phyloP scores from a whole-genome alignment of 1,140 invertebrate genomes.

The Drosophila parvula region DNA sequence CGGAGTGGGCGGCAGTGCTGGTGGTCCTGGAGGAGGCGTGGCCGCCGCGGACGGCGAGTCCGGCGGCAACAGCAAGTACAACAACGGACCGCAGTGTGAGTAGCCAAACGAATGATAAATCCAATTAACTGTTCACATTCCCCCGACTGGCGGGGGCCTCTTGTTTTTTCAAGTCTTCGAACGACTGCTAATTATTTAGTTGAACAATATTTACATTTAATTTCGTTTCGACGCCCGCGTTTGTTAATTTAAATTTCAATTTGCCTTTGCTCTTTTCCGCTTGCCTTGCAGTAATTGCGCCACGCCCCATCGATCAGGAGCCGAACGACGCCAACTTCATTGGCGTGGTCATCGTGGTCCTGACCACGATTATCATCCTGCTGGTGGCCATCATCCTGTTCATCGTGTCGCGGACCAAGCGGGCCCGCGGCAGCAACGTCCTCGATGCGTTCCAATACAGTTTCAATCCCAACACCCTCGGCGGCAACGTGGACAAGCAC shows the following conservation, averaged over 20 bases:
- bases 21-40: constrained; percentile 66
- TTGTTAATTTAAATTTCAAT: constrained; percentile 67
- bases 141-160: constrained; percentile 8
- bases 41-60: constrained; percentile 55
- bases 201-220: constrained; percentile 82
- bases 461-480: constrained; percentile 84
- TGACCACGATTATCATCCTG: constrained; percentile 90
- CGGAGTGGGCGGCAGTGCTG: constrained; percentile 19
- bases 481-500: constrained; percentile 84
- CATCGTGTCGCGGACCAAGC: constrained; percentile 89
- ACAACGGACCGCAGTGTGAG: constrained; percentile 82
- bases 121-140: constrained; percentile 52
- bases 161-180: constrained; percentile 12
- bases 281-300: constrained; percentile 78
- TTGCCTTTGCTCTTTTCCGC: constrained; percentile 29
- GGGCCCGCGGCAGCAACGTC: constrained; percentile 86
- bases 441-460: constrained; percentile 84
- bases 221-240: constrained; percentile 52
- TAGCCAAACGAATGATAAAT: constrained; percentile 49
- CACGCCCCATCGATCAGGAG: constrained; percentile 85
- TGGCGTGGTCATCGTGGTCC: constrained; percentile 90
- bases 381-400: constrained; percentile 89
- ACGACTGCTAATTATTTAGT: constrained; percentile 75
- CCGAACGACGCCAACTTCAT: constrained; percentile 87
- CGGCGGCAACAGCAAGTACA: constrained; percentile 63